Evolutionary conservation across 2,797 vertebrate species (phyloP).

Genomic region (Neoniphon sammara): DNA sequence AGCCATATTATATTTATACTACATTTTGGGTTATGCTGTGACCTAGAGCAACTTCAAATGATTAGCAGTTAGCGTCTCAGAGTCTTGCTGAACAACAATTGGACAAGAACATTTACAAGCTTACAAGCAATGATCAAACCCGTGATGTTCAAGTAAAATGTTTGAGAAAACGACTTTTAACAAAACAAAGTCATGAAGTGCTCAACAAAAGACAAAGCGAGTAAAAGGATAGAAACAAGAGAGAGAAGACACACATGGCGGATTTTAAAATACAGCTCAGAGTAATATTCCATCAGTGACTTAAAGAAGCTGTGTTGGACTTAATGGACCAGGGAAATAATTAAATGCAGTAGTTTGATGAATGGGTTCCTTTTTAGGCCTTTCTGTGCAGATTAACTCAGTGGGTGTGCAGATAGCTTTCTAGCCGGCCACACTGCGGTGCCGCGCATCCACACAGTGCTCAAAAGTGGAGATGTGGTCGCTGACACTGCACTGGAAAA

Average conservation of each 20-base stretch:
- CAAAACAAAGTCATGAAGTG: no score
- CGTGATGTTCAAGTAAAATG: no score
- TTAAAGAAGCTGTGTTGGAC: constrained; percentile 12
- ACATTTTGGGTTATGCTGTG: no score
- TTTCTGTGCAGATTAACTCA: constrained; percentile 31
- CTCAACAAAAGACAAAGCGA: neutral
- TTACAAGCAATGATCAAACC: no score
- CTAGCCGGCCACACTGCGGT: constrained; percentile 35
- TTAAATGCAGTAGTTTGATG: constrained; percentile 19
- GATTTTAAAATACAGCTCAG: neutral
- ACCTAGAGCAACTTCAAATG: no score
- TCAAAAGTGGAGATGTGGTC: constrained; percentile 47
- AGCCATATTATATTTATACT: no score
- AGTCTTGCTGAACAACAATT: no score
- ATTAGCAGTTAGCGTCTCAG: no score
- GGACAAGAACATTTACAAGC: no score
- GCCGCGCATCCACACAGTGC: constrained; percentile 28
- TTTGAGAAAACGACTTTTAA: no score
- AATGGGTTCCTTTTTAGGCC: constrained; percentile 13
- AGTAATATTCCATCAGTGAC: neutral
- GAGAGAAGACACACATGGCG: neutral
- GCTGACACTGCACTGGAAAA: constrained; percentile 75
- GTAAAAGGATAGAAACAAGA: neutral
- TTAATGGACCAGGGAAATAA: constrained; percentile 6
- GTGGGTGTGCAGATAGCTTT: constrained; percentile 35